A percentile compares a stretch with the other conserved stretches of the same genome.
These are phyloP conservation scores for Petrocephalus schoutedeni DNA, from an alignment of 2,797 vertebrate species.

Conservation along the genomic window DNA sequence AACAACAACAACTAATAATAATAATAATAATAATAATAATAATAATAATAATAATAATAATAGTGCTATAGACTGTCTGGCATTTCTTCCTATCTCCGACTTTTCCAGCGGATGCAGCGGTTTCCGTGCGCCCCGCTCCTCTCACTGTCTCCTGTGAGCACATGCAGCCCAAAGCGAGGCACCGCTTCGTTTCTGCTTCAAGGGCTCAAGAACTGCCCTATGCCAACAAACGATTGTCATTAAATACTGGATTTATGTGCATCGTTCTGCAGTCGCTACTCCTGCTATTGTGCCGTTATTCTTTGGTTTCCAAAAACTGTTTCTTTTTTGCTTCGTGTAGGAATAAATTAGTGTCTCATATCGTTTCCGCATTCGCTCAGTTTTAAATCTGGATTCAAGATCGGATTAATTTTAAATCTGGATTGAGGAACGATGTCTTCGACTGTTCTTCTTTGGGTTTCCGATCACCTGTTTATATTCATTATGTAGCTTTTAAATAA, in stretches of 20 bases:
- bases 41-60: not conserved
- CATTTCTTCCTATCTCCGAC: not conserved
- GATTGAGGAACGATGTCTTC: not conserved
- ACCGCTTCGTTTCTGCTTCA: not conserved
- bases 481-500: not conserved
- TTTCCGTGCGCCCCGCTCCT: not conserved
- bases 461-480: not conserved
- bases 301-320: not conserved
- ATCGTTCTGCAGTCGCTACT: not conserved
- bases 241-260: not conserved
- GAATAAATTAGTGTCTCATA: not conserved
- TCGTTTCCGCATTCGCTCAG: not conserved
- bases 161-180: not conserved
- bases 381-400: not conserved
- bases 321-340: not conserved
- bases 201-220: not conserved
- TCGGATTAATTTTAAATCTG: not conserved
- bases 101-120: not conserved
- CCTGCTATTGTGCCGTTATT: not conserved
- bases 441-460: not conserved
- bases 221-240: not conserved
- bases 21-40: not conserved
- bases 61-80: not conserved
- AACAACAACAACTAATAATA: not conserved
- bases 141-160: not conserved